Percentiles rank a stretch among this genome's conserved stretches.
Conservation (phyloP, 2,113 vertebrate genomes). For the Podocnemis expansa region DNA sequence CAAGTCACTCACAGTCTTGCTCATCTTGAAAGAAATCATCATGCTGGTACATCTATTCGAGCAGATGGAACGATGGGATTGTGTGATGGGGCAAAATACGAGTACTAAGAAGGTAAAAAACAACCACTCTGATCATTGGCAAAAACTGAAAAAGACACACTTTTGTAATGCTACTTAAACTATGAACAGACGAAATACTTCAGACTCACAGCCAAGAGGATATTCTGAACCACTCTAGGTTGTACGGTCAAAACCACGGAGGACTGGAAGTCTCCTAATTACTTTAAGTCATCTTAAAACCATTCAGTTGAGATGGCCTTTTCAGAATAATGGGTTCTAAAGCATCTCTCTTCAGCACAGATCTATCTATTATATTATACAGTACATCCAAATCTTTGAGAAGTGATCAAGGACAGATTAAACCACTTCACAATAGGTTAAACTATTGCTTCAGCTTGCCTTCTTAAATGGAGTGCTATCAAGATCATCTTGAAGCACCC, state of each 20-base stretch:
- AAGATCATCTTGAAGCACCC: conserved; percentile 54
- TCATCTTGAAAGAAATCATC: background rate
- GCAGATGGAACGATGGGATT: conserved; percentile 20
- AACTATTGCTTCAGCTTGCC: conserved; percentile 61
- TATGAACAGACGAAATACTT: conserved; percentile 11
- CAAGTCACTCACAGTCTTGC: background rate
- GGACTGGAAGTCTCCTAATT: conserved; percentile 49
- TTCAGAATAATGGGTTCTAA: conserved; percentile 66
- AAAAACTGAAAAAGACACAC: background rate
- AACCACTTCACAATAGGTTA: conserved; percentile 66
- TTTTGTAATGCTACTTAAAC: background rate
- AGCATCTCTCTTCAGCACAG: conserved; percentile 72
- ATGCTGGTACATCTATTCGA: background rate
- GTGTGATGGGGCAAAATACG: background rate
- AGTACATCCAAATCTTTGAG: conserved; percentile 60
- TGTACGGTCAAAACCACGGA: conserved; percentile 43
- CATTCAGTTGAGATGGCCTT: conserved; percentile 65
- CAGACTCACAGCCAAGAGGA: background rate
- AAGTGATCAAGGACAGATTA: conserved; percentile 70
- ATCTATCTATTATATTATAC: conserved; percentile 59
- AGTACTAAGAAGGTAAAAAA: background rate
- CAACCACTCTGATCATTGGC: conserved; percentile 31
- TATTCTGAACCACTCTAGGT: conserved; percentile 22
- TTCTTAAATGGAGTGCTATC: conserved; percentile 62
- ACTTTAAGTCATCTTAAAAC: conserved; percentile 62